Evolutionary conservation across 35 echinoderm and acorn worm genomes (phyloP), one percentile per base, ranked within the genome.

Genomic region (Lytechinus variegatus): DNA sequence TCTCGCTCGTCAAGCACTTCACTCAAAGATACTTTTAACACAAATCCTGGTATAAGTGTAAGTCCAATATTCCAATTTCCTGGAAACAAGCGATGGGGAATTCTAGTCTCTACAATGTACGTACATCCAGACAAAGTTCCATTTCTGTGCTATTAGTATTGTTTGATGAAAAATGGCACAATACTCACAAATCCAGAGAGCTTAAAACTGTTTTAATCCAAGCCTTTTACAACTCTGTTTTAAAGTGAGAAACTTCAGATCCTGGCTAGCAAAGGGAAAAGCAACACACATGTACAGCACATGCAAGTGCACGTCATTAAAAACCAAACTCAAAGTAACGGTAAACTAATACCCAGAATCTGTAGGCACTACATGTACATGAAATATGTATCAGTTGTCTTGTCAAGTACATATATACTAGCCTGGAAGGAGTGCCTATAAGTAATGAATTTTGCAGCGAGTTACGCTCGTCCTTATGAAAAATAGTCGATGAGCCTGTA

Each of bases 21-120:
- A n/a, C 66, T 5, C 19, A 1, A 79, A 6, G 66, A 79, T 24
- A 16, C 66, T 24, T 72, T 16, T 14, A 11, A 79, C 4, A 79
- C 4, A 79, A n/a, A 79, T 79, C 66, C 66, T 79, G 66, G n/a
- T 79, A 24, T 79, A 9, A 24, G 4, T n/a, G 66, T 79, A 79
- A 79, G 66, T 79, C 66, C 66, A 79, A 79, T 79, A 79, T 79
- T 79, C 66, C 66, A 24, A 79, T 79, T 71, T 79, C 19, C 66
- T 79, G 16, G 66, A 79, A 79, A 24, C 5, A 4, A 79, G 16
- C 8, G 66, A 24, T n/a, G 66, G 66, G 66, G 19, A 79, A 79
- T 79, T 24, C 7, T 16, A 24, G 66, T 79, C 66, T n/a, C 66
- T n/a, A 71, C 60, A 66, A 44, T 66, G 60, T 71, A 72, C n/a